Conservation (phyloP, 2,113 vertebrate genomes). For the Mesitornis unicolor region DNA sequence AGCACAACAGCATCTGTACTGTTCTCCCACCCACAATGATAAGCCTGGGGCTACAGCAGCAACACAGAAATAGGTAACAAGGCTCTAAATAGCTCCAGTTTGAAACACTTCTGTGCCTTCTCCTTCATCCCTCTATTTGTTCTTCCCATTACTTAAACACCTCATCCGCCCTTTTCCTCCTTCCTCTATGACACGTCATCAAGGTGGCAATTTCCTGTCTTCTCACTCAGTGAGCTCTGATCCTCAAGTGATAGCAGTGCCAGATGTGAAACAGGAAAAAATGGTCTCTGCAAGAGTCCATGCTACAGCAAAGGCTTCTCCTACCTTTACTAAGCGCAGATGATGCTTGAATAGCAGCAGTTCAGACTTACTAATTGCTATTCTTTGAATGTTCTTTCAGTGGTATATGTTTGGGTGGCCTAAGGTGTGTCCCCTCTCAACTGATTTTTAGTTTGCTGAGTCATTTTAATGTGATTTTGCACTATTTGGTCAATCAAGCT, state of each 20-base stretch:
- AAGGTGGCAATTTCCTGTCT: neutral
- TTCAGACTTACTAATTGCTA: neutral
- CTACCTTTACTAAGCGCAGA: neutral
- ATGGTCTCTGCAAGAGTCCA: neutral
- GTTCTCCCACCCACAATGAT: neutral
- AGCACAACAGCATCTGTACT: neutral
- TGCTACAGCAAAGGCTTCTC: neutral
- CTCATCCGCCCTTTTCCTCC: neutral
- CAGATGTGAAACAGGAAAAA: neutral
- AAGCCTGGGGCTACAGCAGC: neutral
- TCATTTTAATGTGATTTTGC: neutral
- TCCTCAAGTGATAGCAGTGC: neutral
- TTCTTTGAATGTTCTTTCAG: neutral
- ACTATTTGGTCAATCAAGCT: neutral
- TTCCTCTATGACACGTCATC: neutral
- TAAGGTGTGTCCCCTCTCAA: neutral
- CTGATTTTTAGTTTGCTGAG: neutral
- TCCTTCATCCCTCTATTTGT: neutral
- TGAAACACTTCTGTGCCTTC: neutral
- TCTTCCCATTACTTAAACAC: neutral
- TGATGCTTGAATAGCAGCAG: neutral
- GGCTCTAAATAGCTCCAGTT: neutral
- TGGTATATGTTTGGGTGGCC: neutral
- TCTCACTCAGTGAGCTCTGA: neutral
- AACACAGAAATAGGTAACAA: neutral